Conservation (phyloP, 2,113 vertebrate species). For the Megalops atlanticus region DNA sequence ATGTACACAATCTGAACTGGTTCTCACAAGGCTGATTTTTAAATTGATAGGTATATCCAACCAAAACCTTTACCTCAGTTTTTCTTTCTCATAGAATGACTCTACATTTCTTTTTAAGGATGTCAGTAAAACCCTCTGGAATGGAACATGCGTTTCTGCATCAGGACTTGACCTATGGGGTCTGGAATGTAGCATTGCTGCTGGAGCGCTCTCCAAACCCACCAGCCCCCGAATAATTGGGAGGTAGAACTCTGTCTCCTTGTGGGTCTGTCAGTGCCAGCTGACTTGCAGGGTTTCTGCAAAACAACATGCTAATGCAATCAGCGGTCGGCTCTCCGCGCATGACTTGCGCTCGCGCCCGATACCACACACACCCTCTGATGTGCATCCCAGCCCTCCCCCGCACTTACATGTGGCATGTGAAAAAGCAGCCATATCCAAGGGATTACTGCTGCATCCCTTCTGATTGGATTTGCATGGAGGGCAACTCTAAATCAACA, state of each 20-base stretch:
- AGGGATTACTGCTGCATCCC: background rate
- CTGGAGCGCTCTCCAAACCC: background rate
- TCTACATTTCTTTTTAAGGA: background rate
- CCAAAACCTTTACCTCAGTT: background rate
- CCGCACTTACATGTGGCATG: background rate
- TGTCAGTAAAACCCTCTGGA: background rate
- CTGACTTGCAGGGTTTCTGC: too few relatives aligned
- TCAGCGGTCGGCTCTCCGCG: background rate
- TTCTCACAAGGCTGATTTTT: background rate
- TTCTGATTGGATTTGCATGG: background rate
- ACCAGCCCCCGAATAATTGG: background rate
- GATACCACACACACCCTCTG: background rate
- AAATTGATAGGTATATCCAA: background rate
- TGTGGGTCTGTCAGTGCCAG: background rate
- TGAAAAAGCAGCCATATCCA: background rate
- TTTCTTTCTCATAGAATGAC: background rate
- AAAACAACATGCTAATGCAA: constrained; percentile 10
- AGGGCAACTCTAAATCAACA: background rate
- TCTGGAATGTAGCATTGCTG: background rate
- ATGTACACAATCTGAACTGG: background rate
- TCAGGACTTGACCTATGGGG: background rate
- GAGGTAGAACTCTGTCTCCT: background rate
- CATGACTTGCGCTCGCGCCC: background rate
- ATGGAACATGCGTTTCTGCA: background rate
- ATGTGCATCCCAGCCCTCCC: background rate